A percentile compares a stretch with the other conserved stretches of the same genome.
phyloP scores from a whole-genome alignment of 2,113 vertebrate genomes.

The Hipposideros armiger region DNA sequence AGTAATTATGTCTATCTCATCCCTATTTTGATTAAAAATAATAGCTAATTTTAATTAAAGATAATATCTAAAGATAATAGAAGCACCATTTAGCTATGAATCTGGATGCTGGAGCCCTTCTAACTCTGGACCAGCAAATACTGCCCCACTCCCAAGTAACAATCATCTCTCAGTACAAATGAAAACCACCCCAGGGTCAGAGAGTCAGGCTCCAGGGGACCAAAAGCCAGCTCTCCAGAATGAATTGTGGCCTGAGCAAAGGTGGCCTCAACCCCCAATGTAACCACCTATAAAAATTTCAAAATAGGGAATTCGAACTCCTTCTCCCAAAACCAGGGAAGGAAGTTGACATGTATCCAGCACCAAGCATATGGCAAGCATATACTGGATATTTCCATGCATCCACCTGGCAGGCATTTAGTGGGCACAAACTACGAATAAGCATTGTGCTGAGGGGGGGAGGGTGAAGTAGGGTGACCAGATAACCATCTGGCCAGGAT shows the following conservation, averaged over 20 bases:
- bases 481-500: background rate
- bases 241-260: background rate
- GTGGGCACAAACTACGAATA: background rate
- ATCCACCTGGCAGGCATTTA: background rate
- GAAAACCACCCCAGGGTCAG: background rate
- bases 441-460: background rate
- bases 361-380: too few species aligned
- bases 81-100: background rate
- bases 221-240: background rate
- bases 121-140: background rate
- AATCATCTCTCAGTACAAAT: background rate
- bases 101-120: background rate
- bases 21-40: background rate
- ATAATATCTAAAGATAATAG: background rate
- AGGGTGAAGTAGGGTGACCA: too few species aligned
- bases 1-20: background rate
- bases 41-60: background rate
- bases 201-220: background rate
- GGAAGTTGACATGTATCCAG: background rate
- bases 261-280: background rate
- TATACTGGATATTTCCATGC: rapidly evolving
- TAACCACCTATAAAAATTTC: background rate
- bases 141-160: background rate
- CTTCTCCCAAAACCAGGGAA: background rate
- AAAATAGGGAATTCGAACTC: background rate